A percentile compares a stretch with the other conserved stretches of the same genome.
These are phyloP conservation scores for Melikaiella ostensackeni DNA, from an alignment of 2,888 invertebrate species.

Conservation along the genomic window DNA sequence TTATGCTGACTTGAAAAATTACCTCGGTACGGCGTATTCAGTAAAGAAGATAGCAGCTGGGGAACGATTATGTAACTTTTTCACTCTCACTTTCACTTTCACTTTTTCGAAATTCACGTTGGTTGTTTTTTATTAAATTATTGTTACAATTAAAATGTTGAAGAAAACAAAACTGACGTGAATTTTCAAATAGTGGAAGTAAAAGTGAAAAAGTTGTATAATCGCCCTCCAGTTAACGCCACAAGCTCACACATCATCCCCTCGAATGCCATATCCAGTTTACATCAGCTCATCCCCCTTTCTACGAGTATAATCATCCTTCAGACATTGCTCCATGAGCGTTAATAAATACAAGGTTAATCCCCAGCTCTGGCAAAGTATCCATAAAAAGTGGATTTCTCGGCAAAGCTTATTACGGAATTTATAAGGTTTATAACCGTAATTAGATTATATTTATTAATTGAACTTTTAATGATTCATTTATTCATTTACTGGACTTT, in stretches of 20 bases:
- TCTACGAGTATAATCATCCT: neutral
- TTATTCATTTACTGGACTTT: no score
- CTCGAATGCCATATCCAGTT: neutral
- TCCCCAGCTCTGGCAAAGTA: neutral
- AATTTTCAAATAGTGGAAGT: no score
- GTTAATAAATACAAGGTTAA: conserved; percentile 23
- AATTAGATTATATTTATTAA: neutral
- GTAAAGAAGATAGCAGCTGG: neutral
- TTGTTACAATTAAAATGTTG: no score
- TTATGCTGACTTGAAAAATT: neutral
- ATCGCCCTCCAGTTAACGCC: neutral
- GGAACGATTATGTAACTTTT: no score
- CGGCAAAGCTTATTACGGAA: no score
- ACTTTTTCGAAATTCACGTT: no score
- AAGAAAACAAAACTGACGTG: no score
- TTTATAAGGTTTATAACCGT: no score
- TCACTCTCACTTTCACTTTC: no score
- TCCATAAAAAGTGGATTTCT: conserved; percentile 7
- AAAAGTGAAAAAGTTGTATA: no score
- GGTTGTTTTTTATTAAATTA: no score
- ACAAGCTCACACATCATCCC: neutral
- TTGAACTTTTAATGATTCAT: no score
- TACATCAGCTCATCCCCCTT: neutral
- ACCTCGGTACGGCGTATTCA: neutral
- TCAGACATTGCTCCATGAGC: neutral